phyloP scores from a whole-genome alignment of 2,888 invertebrate genomes.

The Periphyllus acericola region DNA sequence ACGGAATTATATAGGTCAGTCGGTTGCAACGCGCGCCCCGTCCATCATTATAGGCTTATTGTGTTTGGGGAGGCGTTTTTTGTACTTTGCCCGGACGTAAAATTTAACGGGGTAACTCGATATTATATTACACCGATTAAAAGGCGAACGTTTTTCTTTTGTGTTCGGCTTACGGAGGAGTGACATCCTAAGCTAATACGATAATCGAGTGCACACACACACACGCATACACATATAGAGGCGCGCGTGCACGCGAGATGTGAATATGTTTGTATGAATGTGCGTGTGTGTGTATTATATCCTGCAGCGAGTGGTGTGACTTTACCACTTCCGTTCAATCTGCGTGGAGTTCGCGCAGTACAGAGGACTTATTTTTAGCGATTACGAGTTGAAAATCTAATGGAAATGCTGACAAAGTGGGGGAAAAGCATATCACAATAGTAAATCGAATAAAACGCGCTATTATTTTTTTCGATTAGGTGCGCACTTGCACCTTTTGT shows the following conservation, averaged over 20 bases:
- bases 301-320: neutral
- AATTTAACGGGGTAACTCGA: slow-evolving; percentile 27
- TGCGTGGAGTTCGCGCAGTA: neutral
- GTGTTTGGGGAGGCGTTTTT: neutral
- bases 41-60: too few relatives aligned
- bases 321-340: neutral
- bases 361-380: neutral
- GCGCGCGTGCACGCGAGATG: neutral
- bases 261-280: neutral
- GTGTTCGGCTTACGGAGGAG: neutral
- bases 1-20: neutral
- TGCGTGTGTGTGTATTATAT: neutral
- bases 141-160: neutral
- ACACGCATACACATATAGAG: too few relatives aligned
- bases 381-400: neutral
- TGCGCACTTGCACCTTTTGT: too few relatives aligned
- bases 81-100: neutral
- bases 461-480: too few relatives aligned
- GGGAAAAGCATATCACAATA: too few relatives aligned
- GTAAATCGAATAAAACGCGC: too few relatives aligned
- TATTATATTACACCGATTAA: neutral
- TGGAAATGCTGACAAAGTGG: neutral
- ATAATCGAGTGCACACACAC: neutral
- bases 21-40: neutral
- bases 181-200: neutral